Evolutionary conservation across 2,113 vertebrate species (phyloP).

Genomic region (Malurus melanocephalus): DNA sequence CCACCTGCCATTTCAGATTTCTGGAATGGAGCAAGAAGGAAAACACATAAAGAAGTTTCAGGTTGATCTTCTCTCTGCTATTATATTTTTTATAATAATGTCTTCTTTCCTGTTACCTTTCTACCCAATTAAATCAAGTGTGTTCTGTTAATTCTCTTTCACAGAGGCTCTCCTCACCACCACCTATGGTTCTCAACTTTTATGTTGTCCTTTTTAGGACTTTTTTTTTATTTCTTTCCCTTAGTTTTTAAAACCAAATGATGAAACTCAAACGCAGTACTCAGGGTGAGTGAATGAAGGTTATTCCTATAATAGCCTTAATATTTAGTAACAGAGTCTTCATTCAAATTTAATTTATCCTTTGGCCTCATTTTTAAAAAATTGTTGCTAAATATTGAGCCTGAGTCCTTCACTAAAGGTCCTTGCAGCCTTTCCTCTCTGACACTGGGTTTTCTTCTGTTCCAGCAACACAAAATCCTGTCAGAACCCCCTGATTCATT

Average conservation of each 20-base stretch:
- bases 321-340: not conserved
- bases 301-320: not conserved
- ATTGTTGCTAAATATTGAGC: not conserved
- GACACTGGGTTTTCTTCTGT: not conserved
- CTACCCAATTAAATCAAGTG: not conserved
- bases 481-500: not conserved
- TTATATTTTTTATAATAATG: not conserved
- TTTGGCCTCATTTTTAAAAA: not conserved
- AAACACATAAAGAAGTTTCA: not conserved
- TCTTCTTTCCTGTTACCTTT: not conserved
- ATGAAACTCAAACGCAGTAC: not conserved
- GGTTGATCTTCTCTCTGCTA: not conserved
- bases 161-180: not conserved
- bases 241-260: not conserved
- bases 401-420: not conserved
- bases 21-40: not conserved
- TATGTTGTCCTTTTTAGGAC: not conserved
- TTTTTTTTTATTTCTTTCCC: not conserved
- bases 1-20: not conserved
- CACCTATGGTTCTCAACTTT: not conserved
- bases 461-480: not conserved
- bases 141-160: not conserved
- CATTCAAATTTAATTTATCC: not conserved
- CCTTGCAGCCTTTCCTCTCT: not conserved
- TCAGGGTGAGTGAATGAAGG: not conserved